phyloP scores from a whole-genome alignment of 1,140 invertebrate species.

The Cryptotermes secundus region DNA sequence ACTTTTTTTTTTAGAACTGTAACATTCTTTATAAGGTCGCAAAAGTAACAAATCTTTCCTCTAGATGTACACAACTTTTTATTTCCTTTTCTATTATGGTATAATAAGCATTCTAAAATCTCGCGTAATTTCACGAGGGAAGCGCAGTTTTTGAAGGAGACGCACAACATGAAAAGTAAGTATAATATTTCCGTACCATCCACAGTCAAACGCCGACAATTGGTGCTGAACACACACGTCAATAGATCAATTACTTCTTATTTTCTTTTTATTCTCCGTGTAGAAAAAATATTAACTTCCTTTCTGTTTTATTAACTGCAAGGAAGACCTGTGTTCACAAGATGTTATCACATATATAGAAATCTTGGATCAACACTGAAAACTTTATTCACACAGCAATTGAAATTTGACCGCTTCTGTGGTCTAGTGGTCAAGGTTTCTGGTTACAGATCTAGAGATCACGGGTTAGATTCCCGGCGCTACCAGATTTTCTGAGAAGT shows the following conservation, averaged over 20 bases:
- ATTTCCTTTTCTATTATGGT: constrained; percentile 9
- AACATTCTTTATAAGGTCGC: constrained; percentile 13
- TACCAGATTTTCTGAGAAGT: no score
- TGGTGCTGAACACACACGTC: neutral
- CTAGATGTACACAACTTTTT: neutral
- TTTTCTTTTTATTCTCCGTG: neutral
- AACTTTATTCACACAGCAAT: no score
- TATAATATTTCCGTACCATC: neutral
- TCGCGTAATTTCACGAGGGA: neutral
- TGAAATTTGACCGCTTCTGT: no score
- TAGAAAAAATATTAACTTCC: neutral
- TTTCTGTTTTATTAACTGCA: neutral
- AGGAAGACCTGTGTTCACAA: neutral
- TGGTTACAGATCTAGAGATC: no score
- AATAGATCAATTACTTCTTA: neutral
- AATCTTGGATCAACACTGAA: no score
- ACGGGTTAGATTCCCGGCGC: no score
- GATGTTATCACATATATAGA: no score
- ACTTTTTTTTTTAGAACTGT: neutral
- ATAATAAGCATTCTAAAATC: neutral
- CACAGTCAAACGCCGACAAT: neutral
- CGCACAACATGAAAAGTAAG: neutral
- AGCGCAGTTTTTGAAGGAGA: neutral
- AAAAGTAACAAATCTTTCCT: constrained; percentile 16
- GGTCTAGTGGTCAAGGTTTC: no score